These are phyloP conservation scores for Volucella bombylans DNA, from an alignment of 2,888 invertebrate species.

Conservation along the genomic window DNA sequence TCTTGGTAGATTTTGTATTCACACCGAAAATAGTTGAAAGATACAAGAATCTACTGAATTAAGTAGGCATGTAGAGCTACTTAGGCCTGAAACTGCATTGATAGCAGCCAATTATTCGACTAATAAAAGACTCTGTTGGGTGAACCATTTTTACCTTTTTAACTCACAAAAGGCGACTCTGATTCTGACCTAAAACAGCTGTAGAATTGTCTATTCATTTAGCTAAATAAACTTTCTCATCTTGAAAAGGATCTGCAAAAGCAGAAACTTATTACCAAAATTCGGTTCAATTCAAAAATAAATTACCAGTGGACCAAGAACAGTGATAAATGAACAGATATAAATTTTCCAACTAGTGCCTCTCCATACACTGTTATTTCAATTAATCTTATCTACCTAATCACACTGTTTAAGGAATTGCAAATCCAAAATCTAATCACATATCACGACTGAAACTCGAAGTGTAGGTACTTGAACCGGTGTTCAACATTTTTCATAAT, in stretches of 20 bases:
- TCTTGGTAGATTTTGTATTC: too few relatives aligned
- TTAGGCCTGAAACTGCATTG: too few relatives aligned
- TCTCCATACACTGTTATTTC: slow-evolving; percentile 15
- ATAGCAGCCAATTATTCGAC: too few relatives aligned
- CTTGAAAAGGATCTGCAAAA: not conserved
- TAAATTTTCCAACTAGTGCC: not conserved
- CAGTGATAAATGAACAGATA: slow-evolving; percentile 9
- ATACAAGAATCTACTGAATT: too few relatives aligned
- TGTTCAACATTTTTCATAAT: slow-evolving; percentile 50
- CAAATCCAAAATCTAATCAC: slow-evolving; percentile 30
- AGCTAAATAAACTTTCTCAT: too few relatives aligned
- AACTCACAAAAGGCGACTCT: too few relatives aligned
- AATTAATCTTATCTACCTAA: slow-evolving; percentile 53
- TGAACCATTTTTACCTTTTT: too few relatives aligned
- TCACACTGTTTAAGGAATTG: slow-evolving; percentile 50
- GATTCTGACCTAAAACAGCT: too few relatives aligned
- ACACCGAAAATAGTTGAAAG: too few relatives aligned
- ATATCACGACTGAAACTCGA: slow-evolving; percentile 45
- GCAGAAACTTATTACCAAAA: not conserved
- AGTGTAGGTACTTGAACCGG: not conserved
- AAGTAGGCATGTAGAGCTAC: too few relatives aligned
- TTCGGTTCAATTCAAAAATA: not conserved
- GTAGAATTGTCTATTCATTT: too few relatives aligned
- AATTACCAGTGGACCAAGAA: slow-evolving; percentile 8
- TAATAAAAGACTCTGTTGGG: not conserved